Conservation (phyloP, 2,113 vertebrate genomes). For the Oreochromis spilurus region DNA sequence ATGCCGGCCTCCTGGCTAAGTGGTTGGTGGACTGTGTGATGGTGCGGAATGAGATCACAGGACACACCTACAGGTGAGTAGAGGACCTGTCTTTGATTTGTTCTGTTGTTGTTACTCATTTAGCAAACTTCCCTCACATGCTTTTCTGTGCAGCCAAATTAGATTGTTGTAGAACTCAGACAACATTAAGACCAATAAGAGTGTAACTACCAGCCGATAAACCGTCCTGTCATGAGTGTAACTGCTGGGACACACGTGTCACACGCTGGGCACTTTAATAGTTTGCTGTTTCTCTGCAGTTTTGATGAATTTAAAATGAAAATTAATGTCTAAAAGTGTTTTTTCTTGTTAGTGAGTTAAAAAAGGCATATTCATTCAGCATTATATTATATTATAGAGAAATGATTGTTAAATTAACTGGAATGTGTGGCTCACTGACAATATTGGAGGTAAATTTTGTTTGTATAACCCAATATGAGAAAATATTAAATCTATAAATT, state of each 20-base stretch:
- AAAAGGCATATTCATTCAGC: background rate
- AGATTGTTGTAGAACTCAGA: background rate
- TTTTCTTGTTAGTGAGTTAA: background rate
- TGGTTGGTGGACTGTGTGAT: slow-evolving; percentile 96
- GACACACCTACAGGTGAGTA: slow-evolving; percentile 88
- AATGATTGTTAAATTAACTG: background rate
- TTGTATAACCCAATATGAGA: rapidly evolving
- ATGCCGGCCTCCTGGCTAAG: slow-evolving; percentile 90
- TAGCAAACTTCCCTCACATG: rapidly evolving
- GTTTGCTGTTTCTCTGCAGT: rapidly evolving
- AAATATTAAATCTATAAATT: background rate
- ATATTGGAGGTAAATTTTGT: background rate
- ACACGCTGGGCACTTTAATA: background rate
- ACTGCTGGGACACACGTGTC: background rate
- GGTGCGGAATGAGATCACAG: slow-evolving; percentile 94
- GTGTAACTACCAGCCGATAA: background rate
- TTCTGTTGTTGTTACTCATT: background rate
- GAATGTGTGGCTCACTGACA: background rate
- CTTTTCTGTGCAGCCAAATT: background rate
- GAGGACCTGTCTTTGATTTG: background rate
- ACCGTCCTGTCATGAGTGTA: background rate
- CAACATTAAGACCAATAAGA: background rate
- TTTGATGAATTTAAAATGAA: background rate
- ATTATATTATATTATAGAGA: background rate
- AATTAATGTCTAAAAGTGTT: background rate